phyloP scores from a whole-genome alignment of 1,140 invertebrate genomes.

The Rhizoglyphus robini region DNA sequence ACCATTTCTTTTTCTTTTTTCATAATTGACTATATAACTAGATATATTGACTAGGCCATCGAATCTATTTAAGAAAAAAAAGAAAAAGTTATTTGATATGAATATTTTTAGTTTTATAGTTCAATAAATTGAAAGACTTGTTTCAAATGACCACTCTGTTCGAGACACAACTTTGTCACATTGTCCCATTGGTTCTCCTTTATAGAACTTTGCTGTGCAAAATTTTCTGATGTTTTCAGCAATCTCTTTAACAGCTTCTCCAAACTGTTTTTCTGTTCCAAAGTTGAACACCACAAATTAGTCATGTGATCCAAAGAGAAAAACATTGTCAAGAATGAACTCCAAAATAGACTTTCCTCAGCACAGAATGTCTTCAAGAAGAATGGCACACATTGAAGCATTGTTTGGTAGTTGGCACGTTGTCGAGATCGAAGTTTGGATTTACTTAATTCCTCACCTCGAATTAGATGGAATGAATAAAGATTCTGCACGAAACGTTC shows the following conservation, averaged over 20 bases:
- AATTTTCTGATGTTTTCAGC: slow-evolving; percentile 8
- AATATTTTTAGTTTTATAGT: no score
- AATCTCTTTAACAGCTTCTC: slow-evolving; percentile 4
- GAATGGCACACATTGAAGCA: not conserved
- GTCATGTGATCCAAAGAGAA: not conserved
- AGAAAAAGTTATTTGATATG: no score
- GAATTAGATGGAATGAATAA: not conserved
- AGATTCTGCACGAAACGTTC: not conserved
- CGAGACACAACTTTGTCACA: not conserved
- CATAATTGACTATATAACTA: no score
- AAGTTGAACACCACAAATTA: not conserved
- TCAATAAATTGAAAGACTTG: no score
- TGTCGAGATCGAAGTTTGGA: not conserved
- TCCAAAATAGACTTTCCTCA: no score
- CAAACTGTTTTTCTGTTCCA: not conserved
- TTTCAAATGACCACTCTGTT: no score
- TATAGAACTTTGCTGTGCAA: not conserved
- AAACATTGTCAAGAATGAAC: no score
- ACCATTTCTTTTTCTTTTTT: no score
- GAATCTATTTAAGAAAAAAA: no score
- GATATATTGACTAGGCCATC: no score
- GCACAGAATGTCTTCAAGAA: slow-evolving; percentile 10
- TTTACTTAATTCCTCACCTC: not conserved
- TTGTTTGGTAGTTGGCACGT: slow-evolving; percentile 1
- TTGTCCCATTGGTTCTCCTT: slow-evolving; percentile 10